phyloP scores from a whole-genome alignment of 2,797 vertebrate species.

The Tangara arthus region DNA sequence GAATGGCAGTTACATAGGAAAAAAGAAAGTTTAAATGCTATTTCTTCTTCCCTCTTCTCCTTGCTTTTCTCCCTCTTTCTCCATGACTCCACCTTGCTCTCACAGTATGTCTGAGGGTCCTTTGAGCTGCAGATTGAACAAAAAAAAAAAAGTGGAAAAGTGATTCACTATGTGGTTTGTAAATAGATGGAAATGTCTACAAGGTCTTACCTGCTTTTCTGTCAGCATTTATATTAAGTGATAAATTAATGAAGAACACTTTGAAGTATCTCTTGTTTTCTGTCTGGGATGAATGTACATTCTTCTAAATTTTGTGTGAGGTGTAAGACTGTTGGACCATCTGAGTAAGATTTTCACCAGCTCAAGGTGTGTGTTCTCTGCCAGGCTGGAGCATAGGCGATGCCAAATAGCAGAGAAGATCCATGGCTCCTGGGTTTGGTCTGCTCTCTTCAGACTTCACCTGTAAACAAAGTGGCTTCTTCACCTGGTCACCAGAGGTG shows the following conservation, averaged over 20 bases:
- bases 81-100: constrained; percentile 48
- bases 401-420: neutral
- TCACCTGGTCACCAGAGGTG: neutral
- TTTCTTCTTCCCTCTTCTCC: constrained; percentile 7
- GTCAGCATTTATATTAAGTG: constrained; percentile 93
- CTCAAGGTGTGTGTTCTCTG: neutral
- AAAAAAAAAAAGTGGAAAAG: constrained; percentile 13
- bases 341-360: neutral
- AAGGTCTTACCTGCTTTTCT: constrained; percentile 76
- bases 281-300: neutral
- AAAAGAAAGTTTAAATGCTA: constrained; percentile 6
- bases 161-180: constrained; percentile 66
- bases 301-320: neutral
- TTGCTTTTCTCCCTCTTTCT: constrained; percentile 12
- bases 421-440: rapidly evolving
- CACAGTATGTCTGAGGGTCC: constrained; percentile 45
- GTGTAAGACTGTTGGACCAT: neutral
- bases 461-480: neutral
- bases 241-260: constrained; percentile 72
- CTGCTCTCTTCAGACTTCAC: neutral
- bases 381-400: rapidly evolving
- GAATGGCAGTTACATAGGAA: constrained; percentile 38
- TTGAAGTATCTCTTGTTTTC: constrained; percentile 25
- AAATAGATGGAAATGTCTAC: constrained; percentile 68
- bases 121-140: constrained; percentile 57